A percentile compares a stretch with the other conserved stretches of the same genome.
Evolutionary conservation across 2,797 vertebrate species (phyloP).

Genomic region (Gastrophryne carolinensis): DNA sequence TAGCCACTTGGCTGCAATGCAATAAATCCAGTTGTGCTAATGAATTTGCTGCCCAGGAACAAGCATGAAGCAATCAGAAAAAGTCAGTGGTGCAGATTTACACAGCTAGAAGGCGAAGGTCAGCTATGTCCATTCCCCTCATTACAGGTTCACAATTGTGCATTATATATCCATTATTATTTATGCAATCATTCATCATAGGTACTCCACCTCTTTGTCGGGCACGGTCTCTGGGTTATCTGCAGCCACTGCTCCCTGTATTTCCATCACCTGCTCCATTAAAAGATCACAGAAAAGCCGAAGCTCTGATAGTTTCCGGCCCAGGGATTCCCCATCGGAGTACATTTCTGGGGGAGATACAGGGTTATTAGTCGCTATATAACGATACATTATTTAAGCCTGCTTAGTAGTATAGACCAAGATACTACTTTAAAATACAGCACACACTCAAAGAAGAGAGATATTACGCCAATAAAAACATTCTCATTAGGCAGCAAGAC

Average conservation of each 20-base stretch:
- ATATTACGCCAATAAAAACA: too few relatives aligned
- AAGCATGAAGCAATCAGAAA: too few relatives aligned
- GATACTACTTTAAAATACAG: not conserved
- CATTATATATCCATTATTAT: too few relatives aligned
- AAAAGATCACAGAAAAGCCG: slow-evolving; percentile 57
- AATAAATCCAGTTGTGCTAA: too few relatives aligned
- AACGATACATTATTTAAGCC: not conserved
- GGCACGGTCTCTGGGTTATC: slow-evolving; percentile 35
- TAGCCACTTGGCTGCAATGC: too few relatives aligned
- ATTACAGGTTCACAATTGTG: too few relatives aligned
- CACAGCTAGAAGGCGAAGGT: too few relatives aligned
- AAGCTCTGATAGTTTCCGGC: slow-evolving; percentile 56
- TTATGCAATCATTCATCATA: too few relatives aligned
- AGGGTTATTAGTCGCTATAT: not conserved
- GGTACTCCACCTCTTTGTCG: slow-evolving; percentile 51
- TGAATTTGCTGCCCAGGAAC: too few relatives aligned
- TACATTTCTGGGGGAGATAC: slow-evolving; percentile 40
- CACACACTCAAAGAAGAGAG: not conserved
- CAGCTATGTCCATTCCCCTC: too few relatives aligned
- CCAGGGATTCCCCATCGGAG: slow-evolving; percentile 51
- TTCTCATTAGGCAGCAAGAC: too few relatives aligned
- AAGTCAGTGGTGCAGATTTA: too few relatives aligned
- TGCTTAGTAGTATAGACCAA: not conserved
- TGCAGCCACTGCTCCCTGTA: slow-evolving; percentile 50
- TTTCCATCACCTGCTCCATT: slow-evolving; percentile 55